Percentiles rank a stretch among this genome's conserved stretches.
Evolutionary conservation across 1,140 invertebrate genomes (phyloP).

Genomic region (Euura saliciscinereae): DNA sequence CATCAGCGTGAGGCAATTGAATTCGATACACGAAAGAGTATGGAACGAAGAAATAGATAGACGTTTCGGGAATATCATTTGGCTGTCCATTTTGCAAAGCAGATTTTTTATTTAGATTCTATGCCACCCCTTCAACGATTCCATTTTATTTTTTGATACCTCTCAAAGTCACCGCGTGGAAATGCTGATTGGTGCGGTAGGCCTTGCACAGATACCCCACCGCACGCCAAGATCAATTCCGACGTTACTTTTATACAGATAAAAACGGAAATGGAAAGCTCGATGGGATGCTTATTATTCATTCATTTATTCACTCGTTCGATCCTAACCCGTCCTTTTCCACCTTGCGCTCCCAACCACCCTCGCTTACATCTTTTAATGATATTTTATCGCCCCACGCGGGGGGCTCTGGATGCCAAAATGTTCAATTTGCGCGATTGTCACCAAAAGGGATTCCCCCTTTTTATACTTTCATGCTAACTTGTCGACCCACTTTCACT

Average conservation of each 20-base stretch:
- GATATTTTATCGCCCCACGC: neutral
- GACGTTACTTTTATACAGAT: neutral
- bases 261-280: neutral
- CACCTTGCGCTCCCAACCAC: no score
- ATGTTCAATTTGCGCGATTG: neutral
- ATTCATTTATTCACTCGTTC: neutral
- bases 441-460: no score
- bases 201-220: neutral
- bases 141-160: neutral
- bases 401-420: neutral
- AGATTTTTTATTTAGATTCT: neutral
- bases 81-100: neutral
- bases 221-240: constrained; percentile 7
- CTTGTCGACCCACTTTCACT: no score
- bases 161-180: neutral
- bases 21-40: no score
- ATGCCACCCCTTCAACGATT: neutral
- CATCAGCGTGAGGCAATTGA: no score
- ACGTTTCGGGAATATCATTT: neutral
- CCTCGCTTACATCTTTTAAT: neutral
- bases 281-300: neutral
- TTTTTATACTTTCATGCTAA: no score
- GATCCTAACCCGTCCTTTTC: no score
- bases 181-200: constrained; percentile 3
- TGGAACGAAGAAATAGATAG: no score